Conservation (phyloP, 2,113 vertebrate species). For the Alosa alosa region DNA sequence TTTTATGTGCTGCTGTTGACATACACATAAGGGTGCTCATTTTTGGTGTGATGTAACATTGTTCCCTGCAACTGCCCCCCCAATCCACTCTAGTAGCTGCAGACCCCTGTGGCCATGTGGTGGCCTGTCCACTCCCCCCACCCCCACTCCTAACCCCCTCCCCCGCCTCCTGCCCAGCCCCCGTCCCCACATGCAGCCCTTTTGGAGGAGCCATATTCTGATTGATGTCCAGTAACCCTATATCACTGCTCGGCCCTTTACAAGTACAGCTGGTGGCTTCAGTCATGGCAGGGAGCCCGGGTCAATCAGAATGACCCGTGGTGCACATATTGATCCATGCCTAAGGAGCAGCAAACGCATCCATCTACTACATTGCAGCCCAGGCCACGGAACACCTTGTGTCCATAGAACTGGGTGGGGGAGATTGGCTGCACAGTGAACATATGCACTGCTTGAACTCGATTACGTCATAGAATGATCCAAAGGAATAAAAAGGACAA, state of each 20-base stretch:
- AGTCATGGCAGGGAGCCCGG: conserved; percentile 59
- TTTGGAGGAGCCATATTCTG: conserved; percentile 62
- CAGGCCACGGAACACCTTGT: conserved; percentile 22
- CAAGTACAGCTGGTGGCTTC: conserved; percentile 71
- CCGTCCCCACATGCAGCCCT: conserved; percentile 49
- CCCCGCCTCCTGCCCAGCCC: background rate
- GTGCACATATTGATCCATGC: conserved; percentile 61
- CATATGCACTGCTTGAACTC: background rate
- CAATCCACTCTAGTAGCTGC: conserved; percentile 47
- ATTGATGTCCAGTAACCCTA: conserved; percentile 73
- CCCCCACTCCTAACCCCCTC: background rate
- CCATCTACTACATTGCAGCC: conserved; percentile 41
- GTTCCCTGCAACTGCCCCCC: too few species aligned
- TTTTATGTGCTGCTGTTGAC: background rate
- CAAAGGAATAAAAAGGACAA: background rate
- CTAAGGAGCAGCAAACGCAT: conserved; percentile 50
- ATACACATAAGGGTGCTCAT: background rate
- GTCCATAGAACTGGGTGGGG: background rate
- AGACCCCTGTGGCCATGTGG: conserved; percentile 61
- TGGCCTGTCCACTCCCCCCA: background rate
- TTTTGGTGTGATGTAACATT: conserved; percentile 7
- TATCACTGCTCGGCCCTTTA: conserved; percentile 61
- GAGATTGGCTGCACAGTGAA: background rate
- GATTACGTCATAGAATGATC: background rate
- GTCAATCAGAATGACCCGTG: conserved; percentile 64